Base-by-base conservation (phyloP, 2,113 vertebrate genomes). In the Sigmodon hispidus region DNA sequence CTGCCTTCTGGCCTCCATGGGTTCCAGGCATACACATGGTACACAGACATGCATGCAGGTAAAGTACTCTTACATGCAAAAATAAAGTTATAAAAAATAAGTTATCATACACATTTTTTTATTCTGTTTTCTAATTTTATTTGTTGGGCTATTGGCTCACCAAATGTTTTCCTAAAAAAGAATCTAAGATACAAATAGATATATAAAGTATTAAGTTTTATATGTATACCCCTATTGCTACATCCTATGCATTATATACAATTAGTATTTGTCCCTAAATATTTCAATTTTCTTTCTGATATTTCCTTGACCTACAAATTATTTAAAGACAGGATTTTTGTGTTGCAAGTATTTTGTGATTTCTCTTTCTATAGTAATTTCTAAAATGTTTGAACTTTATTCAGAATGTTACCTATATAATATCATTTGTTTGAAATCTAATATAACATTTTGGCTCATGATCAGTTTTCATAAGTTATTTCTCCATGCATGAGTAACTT, bases 211-310 rank as follows among this genome's bases (percentile, higher is more conserved):
- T 22, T 36, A n/a, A 57, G 0, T 88, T 85, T 84, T 61, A 11
- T 48, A 34, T 45, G 21, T 8, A 67, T 1, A 81, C 9, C 59
- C 24, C 72, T 72, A 17, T 55, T 13, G 3, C 1, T 77, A 36
- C 9, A 45, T 11, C 52, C 29, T 7, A 1, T 21, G 19, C 7
- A 3, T 70, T 65, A 87, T 84, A 34, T 61, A 61, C 9, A 31
- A 31, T 69, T 95, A 73, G 34, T 91, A 40, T 91, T 73, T 72
- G 40, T 19, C 22, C 57, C 40, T 77, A 89, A 94, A 48, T 80
- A 61, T 76, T 95, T 85, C 34, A 90, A 1, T 70, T 89, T 26
- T 21, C 2, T 22, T 22, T 50, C 40, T 10, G 48, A 90, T 79
- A 87, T 91, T 87, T 77, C 17, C 13, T 88, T 85, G 8, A 76